Percentiles rank a stretch among this genome's conserved stretches.
phyloP scores from a whole-genome alignment of 2,113 vertebrate genomes.

The Fregetta grallaria region DNA sequence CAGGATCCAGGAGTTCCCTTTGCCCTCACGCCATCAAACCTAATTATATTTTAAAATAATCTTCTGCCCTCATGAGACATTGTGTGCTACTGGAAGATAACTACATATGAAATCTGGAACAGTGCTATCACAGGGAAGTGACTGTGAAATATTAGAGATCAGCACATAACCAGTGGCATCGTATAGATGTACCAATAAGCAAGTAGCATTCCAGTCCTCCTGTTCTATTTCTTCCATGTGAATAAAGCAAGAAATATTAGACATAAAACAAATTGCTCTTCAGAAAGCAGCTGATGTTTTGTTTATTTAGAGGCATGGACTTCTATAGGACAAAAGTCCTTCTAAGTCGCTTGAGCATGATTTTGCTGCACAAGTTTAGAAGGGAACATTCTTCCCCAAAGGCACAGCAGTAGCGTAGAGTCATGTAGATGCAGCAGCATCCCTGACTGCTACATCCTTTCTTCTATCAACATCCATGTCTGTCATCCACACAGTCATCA shows the following conservation, averaged over 20 bases:
- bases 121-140: background rate
- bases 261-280: background rate
- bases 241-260: background rate
- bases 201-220: background rate
- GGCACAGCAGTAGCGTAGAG: background rate
- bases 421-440: background rate
- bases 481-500: background rate
- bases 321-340: background rate
- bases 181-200: background rate
- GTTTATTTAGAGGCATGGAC: background rate
- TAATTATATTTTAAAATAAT: slow-evolving; percentile 19
- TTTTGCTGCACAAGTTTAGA: background rate
- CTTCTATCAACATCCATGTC: background rate
- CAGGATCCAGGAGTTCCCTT: background rate
- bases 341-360: background rate
- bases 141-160: background rate
- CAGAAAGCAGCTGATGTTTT: background rate
- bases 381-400: background rate
- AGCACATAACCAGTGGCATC: background rate
- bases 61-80: background rate
- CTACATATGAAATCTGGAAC: slow-evolving; percentile 4
- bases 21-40: background rate
- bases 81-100: background rate
- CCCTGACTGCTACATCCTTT: background rate
- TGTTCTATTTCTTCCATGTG: background rate